Conservation (phyloP, 1,140 invertebrate species). For the Pemphigus obesinymphae region DNA sequence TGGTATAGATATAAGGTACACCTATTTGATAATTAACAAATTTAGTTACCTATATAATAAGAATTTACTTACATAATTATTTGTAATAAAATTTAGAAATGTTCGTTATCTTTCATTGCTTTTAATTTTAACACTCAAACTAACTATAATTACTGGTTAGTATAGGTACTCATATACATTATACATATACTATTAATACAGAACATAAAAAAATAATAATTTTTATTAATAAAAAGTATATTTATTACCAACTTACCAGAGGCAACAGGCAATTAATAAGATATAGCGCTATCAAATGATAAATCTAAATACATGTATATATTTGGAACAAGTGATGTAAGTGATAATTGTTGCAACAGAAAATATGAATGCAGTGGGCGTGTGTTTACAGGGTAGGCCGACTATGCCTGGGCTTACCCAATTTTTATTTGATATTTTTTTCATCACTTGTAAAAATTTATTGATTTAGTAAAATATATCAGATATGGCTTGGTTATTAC, state of each 20-base stretch:
- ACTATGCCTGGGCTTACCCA: no score
- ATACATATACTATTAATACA: no score
- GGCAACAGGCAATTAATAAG: neutral
- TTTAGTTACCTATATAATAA: neutral
- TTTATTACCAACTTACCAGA: neutral
- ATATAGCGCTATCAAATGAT: neutral
- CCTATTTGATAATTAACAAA: neutral
- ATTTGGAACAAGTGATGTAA: neutral
- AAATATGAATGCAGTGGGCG: no score
- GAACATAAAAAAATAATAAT: no score
- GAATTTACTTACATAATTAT: neutral
- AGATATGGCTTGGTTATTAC: no score
- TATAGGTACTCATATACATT: no score
- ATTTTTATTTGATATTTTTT: no score
- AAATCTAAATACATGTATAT: no score
- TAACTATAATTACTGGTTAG: neutral
- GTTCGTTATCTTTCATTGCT: neutral
- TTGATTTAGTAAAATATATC: no score
- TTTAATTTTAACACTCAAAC: neutral
- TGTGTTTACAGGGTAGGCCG: no score
- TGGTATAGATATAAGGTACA: no score
- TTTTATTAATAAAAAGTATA: neutral
- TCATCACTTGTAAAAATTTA: no score
- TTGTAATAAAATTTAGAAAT: neutral
- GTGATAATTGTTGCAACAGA: neutral